phyloP scores from a whole-genome alignment of 2,888 invertebrate species.

The Coelopa pilipes region DNA sequence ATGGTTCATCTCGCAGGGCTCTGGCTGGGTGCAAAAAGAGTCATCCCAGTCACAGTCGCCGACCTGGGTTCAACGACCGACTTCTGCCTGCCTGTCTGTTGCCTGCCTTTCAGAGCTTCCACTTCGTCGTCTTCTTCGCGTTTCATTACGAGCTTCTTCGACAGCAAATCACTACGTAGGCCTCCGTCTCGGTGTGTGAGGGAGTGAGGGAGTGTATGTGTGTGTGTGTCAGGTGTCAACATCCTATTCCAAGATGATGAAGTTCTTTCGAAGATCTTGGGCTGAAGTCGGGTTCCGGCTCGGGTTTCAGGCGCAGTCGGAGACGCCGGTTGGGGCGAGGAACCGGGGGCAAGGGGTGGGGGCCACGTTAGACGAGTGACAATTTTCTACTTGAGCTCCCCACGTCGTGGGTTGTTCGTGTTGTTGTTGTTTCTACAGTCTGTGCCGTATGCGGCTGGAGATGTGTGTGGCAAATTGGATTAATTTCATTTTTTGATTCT shows the following conservation, averaged over 20 bases:
- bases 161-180: slow-evolving; percentile 8
- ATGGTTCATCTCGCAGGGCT: no score
- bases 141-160: slow-evolving; percentile 22
- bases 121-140: not conserved
- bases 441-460: no score
- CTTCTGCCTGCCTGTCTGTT: no score
- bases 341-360: no score
- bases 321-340: no score
- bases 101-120: not conserved
- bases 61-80: slow-evolving; percentile 29
- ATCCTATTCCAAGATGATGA: slow-evolving; percentile 31
- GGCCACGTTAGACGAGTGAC: not conserved
- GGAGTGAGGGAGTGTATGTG: not conserved
- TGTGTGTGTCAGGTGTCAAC: slow-evolving; percentile 20
- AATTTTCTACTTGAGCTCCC: slow-evolving; percentile 9
- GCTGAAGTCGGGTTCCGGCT: not conserved
- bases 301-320: not conserved
- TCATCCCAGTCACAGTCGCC: no score
- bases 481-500: not conserved
- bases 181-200: not conserved
- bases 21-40: no score
- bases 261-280: not conserved
- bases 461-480: not conserved
- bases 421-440: not conserved
- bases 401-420: no score